phyloP scores from a whole-genome alignment of 2,113 vertebrate genomes.

The Felis catus region DNA sequence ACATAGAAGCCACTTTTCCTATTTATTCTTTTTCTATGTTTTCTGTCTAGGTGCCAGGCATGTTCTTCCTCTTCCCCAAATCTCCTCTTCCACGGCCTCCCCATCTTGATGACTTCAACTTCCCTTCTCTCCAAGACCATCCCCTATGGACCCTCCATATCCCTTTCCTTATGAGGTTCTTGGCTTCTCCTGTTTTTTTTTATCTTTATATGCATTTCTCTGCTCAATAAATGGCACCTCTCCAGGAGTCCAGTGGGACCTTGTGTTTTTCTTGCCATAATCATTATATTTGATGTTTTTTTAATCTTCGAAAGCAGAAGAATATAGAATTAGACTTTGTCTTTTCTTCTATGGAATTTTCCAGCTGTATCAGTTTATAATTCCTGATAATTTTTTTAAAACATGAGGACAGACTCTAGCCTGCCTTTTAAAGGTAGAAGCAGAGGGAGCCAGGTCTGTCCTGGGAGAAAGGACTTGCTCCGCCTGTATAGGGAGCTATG shows the following conservation, averaged over 20 bases:
- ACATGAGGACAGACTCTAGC: not conserved
- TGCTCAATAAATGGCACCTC: not conserved
- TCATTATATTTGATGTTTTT: not conserved
- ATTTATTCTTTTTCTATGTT: not conserved
- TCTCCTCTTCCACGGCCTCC: not conserved
- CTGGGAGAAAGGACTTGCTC: not conserved
- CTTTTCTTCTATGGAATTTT: not conserved
- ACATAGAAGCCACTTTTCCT: not conserved
- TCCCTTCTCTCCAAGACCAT: not conserved
- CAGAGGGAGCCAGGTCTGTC: not conserved
- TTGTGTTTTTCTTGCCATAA: slow-evolving; percentile 11
- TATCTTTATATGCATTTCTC: not conserved
- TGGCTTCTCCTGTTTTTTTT: not conserved
- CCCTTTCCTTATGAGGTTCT: not conserved
- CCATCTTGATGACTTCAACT: not conserved
- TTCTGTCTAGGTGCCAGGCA: not conserved
- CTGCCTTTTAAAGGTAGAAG: not conserved
- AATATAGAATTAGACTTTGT: not conserved
- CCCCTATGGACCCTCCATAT: not conserved
- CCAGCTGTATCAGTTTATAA: not conserved
- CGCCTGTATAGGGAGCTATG: not conserved
- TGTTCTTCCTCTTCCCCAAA: not conserved
- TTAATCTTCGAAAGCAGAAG: not conserved
- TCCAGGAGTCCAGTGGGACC: not conserved
- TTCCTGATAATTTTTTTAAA: not conserved